Percentiles rank a stretch among this genome's conserved stretches.
Conservation (phyloP, 1,140 invertebrate genomes). For the Drosophila gunungcola region DNA sequence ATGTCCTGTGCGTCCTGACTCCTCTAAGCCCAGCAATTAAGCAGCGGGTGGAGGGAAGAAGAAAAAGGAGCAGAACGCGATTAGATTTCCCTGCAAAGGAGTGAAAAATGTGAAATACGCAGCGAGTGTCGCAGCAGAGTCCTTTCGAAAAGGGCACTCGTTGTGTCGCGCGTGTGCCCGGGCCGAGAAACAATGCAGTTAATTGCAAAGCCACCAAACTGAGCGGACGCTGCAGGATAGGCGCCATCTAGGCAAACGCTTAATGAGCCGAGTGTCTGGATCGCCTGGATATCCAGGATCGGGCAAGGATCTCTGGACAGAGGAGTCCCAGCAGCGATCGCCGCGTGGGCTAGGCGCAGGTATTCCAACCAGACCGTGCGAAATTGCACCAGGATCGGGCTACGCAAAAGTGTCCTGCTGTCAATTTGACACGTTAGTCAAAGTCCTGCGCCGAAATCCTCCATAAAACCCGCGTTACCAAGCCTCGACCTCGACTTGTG, state of each 20-base stretch:
- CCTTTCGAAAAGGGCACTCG: slow-evolving; percentile 38
- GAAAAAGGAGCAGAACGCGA: slow-evolving; percentile 43
- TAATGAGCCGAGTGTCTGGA: slow-evolving; percentile 67
- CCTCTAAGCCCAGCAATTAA: slow-evolving; percentile 53
- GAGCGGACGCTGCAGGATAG: slow-evolving; percentile 69
- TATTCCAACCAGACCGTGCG: slow-evolving; percentile 59
- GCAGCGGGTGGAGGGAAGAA: slow-evolving; percentile 44
- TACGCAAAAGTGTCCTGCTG: slow-evolving; percentile 49
- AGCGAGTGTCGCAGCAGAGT: slow-evolving; percentile 54
- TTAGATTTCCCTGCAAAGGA: slow-evolving; percentile 71
- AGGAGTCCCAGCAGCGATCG: slow-evolving; percentile 16
- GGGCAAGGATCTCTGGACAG: slow-evolving; percentile 5
- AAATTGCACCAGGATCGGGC: slow-evolving; percentile 51
- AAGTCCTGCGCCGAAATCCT: slow-evolving; percentile 39
- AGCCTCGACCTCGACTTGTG: slow-evolving; percentile 60
- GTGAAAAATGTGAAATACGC: slow-evolving; percentile 68
- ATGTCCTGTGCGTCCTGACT: slow-evolving; percentile 16
- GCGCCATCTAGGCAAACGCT: slow-evolving; percentile 56
- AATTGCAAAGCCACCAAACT: slow-evolving; percentile 81
- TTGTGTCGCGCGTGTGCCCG: slow-evolving; percentile 44
- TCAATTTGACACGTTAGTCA: slow-evolving; percentile 71
- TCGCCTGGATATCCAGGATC: slow-evolving; percentile 17
- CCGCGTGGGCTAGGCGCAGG: slow-evolving; percentile 65
- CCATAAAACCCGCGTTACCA: slow-evolving; percentile 31
- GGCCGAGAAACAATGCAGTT: slow-evolving; percentile 65